Evolutionary conservation across 1,140 invertebrate genomes (phyloP), one percentile per base, ranked within the genome.

Genomic region (Aphelinus atriplicis): DNA sequence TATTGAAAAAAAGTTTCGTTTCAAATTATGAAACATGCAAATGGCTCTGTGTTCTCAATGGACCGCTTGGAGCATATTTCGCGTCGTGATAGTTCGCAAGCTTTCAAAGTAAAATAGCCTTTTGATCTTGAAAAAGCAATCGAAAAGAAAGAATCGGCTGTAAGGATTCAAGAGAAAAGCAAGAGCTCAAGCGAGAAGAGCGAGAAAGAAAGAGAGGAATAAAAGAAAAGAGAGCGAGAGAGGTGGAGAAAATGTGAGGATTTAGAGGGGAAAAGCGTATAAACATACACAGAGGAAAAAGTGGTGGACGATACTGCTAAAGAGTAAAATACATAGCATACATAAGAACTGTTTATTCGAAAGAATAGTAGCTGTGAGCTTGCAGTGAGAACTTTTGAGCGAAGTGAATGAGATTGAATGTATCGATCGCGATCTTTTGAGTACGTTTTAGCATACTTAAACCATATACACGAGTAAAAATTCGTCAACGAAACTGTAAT

Each of bases 261-360:
- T 26, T 26, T 0, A 26, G 26, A 26, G 26, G 45, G 1, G 46
- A 48, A 43, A 10, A 2, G 55, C n/a, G 42, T 46, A 69, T 45
- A 58, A 62, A 61, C 58, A 43, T 56, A 47, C 42, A 6, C 2
- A 43, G 47, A 70, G n/a, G 4, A 60, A 2, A 70, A 60, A 51
- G 47, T 55, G 60, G 61, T 42, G 46, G 9, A 70, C 47, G 43
- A 62, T 61, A 55, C 56, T 26, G 48, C 42, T 67, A 67, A 67
- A 62, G 64, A 68, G 66, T 70, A 69, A 74, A 74, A 75, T 75
- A 75, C 73, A 69, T 50, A 57, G 73, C 60, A 75, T 75, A 75
- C 66, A 75, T 75, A 75, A 69, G 73, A 75, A 69, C 66, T 75
- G 51, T 66, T 75, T 70, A 75, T 75, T 65, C 63, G 7, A 42